These are phyloP conservation scores for Alcedo atthis DNA, from an alignment of 2,797 vertebrate species.

Conservation along the genomic window DNA sequence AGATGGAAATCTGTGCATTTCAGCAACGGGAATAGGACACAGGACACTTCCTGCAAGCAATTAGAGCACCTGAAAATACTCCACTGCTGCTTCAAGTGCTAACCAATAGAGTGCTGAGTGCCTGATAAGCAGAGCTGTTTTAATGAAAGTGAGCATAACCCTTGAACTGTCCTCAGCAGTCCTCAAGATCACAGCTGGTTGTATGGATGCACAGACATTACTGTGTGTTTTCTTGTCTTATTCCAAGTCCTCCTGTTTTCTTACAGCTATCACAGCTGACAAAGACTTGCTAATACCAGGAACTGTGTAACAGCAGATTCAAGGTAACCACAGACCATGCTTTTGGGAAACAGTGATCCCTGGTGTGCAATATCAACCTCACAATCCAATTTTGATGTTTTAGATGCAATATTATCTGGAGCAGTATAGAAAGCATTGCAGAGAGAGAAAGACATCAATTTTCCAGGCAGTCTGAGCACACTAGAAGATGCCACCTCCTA, in stretches of 20 bases:
- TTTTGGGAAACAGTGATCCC: not conserved
- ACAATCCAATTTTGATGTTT: not conserved
- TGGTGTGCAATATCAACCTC: not conserved
- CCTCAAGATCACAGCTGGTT: not conserved
- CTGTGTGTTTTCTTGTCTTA: not conserved
- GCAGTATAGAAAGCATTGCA: not conserved
- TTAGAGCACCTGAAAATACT: not conserved
- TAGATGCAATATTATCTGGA: not conserved
- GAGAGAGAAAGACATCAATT: not conserved
- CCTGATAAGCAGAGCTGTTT: not conserved
- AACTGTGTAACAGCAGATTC: not conserved
- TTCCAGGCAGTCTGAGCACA: not conserved
- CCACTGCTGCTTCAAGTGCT: not conserved
- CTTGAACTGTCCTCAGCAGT: not conserved
- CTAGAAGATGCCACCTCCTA: not conserved
- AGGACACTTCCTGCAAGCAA: not conserved
- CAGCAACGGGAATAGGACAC: not conserved
- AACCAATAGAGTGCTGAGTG: not conserved
- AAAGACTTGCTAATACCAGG: not conserved
- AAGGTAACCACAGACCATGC: rapidly evolving
- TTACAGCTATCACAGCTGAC: not conserved
- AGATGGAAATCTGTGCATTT: not conserved
- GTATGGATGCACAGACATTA: not conserved
- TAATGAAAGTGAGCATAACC: not conserved
- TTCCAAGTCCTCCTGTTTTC: not conserved